Base-by-base conservation (phyloP, 2,113 vertebrate species). In the Plecturocebus donacophilus region DNA sequence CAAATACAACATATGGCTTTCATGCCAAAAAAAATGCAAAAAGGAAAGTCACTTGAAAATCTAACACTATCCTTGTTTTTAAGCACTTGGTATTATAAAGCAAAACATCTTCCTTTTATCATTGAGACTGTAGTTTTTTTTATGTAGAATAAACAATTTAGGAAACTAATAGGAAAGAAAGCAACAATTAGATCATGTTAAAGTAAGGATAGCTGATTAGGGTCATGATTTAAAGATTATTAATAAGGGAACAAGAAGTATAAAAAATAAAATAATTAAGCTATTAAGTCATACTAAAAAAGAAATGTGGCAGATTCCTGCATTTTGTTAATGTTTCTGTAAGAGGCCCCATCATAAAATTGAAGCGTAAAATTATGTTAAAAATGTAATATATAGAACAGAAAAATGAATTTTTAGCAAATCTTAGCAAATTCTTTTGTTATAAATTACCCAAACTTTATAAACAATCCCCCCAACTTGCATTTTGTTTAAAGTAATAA, bases 361-460 rank as follows among this genome's bases (percentile, higher is more conserved):
- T 89, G 61, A 98, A 97, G 75, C 93, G 91, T 96, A 98, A 98
- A 97, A 95, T 97, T 97, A 97, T 94, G 89, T 94, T 96, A 77
- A 52, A 5, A 97, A 98, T 9, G 98, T 64, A 98, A 95, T 85
- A 98, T 96, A 71, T 97, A 98, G 97, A 98, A 99, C 98, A 98
- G 61, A 81, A 98, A 98, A 91, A 96, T 98, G 96, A 98, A 95
- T 98, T 98, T 97, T 98, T 98, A 99, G 97, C 98, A 99, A 99
- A 98, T 94, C 93, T 98, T 99, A 99, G 98, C 98, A 99, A 99
- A 99, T 98, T 98, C 98, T 98, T 98, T 98, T 98, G 96, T 98
- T 99, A 99, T 99, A 99, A 99, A 99, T 99, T 99, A 99, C 98
- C 98, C 98, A 98, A 98, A 98, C 98, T 96, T 98, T 98, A 99